Conservation (phyloP, 2,113 vertebrate species). For the Campylorhamphus procurvoides region DNA sequence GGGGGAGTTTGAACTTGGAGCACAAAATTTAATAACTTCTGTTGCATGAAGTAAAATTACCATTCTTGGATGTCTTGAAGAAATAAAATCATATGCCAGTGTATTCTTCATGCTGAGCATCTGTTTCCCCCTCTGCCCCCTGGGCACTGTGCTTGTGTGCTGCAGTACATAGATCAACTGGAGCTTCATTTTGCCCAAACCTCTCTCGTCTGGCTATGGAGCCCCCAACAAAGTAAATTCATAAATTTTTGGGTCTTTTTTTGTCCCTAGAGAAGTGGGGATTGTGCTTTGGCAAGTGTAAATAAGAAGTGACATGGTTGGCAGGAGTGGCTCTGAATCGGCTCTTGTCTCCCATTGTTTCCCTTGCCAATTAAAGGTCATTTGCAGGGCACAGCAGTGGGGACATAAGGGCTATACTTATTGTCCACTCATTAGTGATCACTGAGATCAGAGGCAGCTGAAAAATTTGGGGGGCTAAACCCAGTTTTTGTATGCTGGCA, state of each 20-base stretch:
- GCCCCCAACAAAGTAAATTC: neutral
- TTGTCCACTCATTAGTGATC: conserved; percentile 31
- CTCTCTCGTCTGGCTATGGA: neutral
- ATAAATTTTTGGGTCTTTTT: neutral
- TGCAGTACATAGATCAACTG: neutral
- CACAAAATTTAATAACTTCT: neutral
- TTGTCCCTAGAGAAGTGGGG: neutral
- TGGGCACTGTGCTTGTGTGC: neutral
- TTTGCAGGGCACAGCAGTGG: neutral
- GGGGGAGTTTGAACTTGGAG: neutral
- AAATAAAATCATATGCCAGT: neutral
- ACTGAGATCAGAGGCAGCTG: conserved; percentile 32
- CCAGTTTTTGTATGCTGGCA: neutral
- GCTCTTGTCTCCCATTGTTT: conserved; percentile 44
- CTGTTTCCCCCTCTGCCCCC: neutral
- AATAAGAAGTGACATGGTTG: conserved; percentile 18
- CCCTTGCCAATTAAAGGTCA: conserved; percentile 39
- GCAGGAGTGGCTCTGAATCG: neutral
- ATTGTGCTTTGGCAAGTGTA: neutral
- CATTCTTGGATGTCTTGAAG: neutral
- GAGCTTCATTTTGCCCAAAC: neutral
- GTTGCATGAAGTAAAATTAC: neutral
- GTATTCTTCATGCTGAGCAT: neutral
- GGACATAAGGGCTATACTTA: neutral
- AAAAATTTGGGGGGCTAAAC: neutral